These are phyloP conservation scores for Heliconius ismenius DNA, from an alignment of 2,888 invertebrate genomes.

Conservation along the genomic window DNA sequence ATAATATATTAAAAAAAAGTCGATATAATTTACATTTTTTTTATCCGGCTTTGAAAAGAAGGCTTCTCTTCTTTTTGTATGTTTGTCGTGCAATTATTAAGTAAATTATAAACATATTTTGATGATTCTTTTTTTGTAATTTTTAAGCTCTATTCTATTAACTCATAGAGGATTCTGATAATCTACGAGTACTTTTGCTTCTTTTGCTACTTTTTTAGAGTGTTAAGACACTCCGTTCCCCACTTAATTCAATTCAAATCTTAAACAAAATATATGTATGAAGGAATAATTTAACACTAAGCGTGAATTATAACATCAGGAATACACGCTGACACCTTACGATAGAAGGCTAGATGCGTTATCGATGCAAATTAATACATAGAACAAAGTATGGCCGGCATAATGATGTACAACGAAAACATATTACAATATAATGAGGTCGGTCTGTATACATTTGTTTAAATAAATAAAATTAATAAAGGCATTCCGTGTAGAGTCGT, in stretches of 20 bases:
- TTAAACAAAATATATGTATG: neutral
- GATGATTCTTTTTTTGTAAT: no score
- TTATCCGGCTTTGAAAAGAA: neutral
- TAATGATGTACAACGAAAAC: conserved; percentile 44
- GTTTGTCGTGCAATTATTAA: no score
- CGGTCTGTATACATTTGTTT: conserved; percentile 43
- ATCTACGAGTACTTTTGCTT: no score
- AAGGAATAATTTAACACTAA: conserved; percentile 6
- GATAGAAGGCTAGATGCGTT: conserved; percentile 48
- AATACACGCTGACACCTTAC: conserved; percentile 39
- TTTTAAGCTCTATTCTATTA: no score
- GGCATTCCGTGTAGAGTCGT: no score
- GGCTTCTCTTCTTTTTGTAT: neutral
- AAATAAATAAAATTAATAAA: no score
- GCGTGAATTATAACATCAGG: conserved; percentile 36
- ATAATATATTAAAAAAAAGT: neutral
- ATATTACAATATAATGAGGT: conserved; percentile 38
- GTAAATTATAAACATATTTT: no score
- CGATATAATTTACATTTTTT: neutral
- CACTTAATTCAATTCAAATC: neutral
- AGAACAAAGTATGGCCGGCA: conserved; percentile 40
- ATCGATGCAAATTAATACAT: conserved; percentile 42
- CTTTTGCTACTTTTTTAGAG: no score
- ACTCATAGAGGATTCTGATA: no score
- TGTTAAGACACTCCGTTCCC: no score